Evolutionary conservation across 2,888 invertebrate species (phyloP).

Genomic region (Ectropis crepuscularia): DNA sequence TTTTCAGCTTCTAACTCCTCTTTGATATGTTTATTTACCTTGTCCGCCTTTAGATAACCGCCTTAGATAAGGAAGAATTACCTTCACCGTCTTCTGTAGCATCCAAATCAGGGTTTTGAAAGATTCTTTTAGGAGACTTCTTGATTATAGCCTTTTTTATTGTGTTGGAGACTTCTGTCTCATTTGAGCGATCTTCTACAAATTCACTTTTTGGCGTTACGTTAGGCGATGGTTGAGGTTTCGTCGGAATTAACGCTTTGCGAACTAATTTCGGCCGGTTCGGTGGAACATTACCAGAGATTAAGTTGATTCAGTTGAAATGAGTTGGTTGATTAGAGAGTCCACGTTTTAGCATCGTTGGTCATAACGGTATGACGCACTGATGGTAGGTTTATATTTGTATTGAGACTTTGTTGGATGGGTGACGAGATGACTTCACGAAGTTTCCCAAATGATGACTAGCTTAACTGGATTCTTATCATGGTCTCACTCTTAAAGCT

Average conservation of each 20-base stretch:
- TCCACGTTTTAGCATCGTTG: no score
- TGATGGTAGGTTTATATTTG: no score
- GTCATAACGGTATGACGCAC: no score
- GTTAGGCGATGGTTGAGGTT: conserved; percentile 74
- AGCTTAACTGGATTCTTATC: no score
- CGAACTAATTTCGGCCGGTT: conserved; percentile 77
- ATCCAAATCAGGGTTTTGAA: conserved; percentile 71
- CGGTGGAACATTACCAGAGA: conserved; percentile 83
- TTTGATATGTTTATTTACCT: conserved; percentile 74
- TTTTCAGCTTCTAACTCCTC: conserved; percentile 59
- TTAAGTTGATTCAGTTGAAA: no score
- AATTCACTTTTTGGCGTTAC: conserved; percentile 78
- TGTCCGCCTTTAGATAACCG: conserved; percentile 72
- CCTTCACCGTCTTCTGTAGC: conserved; percentile 57
- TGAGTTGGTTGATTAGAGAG: no score
- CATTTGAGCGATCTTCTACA: conserved; percentile 71
- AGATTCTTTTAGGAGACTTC: conserved; percentile 79
- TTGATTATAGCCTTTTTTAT: conserved; percentile 75
- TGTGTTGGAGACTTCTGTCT: conserved; percentile 72
- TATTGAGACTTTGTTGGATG: no score
- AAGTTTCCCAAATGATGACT: no score
- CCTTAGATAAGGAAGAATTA: conserved; percentile 41
- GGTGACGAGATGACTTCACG: no score
- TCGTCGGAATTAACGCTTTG: conserved; percentile 73
- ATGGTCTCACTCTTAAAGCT: no score